Evolutionary conservation across 2,888 invertebrate species (phyloP).

Genomic region (Campaea margaritaria): DNA sequence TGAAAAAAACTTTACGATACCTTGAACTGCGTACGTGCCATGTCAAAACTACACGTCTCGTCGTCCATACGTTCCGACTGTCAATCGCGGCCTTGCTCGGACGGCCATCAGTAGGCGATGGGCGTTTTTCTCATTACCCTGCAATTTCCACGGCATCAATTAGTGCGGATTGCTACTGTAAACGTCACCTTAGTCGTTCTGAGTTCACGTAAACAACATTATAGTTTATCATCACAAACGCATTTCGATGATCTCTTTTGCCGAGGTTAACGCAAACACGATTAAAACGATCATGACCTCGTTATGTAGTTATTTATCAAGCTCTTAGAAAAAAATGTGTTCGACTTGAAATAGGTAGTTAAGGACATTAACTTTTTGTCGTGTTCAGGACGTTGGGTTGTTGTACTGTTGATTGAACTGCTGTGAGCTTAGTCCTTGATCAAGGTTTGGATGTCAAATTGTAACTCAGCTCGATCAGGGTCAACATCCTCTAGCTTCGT

Average conservation of each 20-base stretch:
- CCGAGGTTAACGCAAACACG: slow-evolving; percentile 30
- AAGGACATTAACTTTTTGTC: slow-evolving; percentile 7
- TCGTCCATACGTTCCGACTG: not conserved
- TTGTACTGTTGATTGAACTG: slow-evolving; percentile 32
- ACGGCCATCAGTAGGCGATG: not conserved
- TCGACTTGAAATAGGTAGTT: slow-evolving; percentile 27
- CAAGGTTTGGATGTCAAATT: slow-evolving; percentile 15
- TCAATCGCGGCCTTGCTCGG: not conserved
- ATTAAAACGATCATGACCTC: not conserved
- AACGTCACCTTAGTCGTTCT: slow-evolving; percentile 14
- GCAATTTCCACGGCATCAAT: slow-evolving; percentile 1
- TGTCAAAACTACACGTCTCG: not conserved
- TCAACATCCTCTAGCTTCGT: not conserved
- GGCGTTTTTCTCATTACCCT: slow-evolving; percentile 2
- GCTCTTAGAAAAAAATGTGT: slow-evolving; percentile 8
- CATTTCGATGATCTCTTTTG: slow-evolving; percentile 24
- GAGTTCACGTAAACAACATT: slow-evolving; percentile 21
- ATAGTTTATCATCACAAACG: slow-evolving; percentile 24
- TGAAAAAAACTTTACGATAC: too few species aligned
- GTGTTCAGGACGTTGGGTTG: slow-evolving; percentile 29
- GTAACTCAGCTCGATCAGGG: slow-evolving; percentile 7
- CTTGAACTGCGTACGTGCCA: not conserved
- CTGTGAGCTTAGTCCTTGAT: slow-evolving; percentile 26
- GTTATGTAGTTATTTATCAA: not conserved
- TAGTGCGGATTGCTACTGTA: not conserved